phyloP scores from a whole-genome alignment of 2,888 invertebrate species.

The Sipha maydis region DNA sequence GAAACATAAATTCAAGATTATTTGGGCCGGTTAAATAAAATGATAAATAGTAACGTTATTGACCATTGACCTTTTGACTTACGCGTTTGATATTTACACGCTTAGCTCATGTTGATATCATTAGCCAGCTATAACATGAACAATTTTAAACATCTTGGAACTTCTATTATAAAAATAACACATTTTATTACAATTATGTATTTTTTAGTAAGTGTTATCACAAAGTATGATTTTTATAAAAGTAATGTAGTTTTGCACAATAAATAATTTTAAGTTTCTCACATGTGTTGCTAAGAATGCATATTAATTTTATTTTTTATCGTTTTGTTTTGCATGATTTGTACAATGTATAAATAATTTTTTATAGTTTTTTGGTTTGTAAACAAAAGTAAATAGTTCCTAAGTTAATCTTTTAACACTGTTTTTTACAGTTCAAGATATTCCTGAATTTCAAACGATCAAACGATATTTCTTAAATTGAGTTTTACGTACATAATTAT shows the following conservation, averaged over 20 bases:
- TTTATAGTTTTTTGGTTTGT: conserved; percentile 12
- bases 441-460: neutral
- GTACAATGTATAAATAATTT: conserved; percentile 39
- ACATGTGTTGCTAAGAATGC: conserved; percentile 6
- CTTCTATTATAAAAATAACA: neutral
- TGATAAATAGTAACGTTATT: neutral
- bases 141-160: neutral
- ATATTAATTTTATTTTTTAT: conserved; percentile 25
- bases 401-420: neutral
- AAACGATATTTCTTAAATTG: neutral
- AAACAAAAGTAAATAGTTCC: conserved; percentile 19
- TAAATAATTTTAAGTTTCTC: neutral
- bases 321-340: conserved; percentile 17
- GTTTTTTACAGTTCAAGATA: neutral
- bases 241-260: neutral
- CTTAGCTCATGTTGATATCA: neutral
- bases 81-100: neutral
- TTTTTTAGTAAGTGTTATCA: neutral
- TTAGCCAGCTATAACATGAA: no score
- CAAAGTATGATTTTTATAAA: neutral
- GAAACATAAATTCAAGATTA: neutral
- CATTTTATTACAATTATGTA: neutral
- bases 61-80: neutral
- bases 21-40: neutral
- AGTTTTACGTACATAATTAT: conserved; percentile 15